These are phyloP conservation scores for Mus caroli DNA, from an alignment of 2,797 vertebrate genomes.

Conservation along the genomic window DNA sequence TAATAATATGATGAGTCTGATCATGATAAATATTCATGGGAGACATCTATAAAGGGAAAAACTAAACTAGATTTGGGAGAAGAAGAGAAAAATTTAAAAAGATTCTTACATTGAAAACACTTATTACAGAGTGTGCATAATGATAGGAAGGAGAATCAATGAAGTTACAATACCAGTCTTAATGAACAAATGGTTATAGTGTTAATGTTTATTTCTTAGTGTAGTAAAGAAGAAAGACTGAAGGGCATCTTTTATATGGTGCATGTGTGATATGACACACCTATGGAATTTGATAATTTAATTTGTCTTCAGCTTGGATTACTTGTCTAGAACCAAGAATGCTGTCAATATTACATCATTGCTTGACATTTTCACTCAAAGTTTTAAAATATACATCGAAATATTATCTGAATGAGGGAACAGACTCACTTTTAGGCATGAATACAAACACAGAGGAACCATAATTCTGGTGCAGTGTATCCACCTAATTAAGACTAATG, in stretches of 20 bases:
- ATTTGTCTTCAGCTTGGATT: slow-evolving; percentile 33
- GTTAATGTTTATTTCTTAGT: slow-evolving; percentile 69
- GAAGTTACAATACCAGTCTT: slow-evolving; percentile 75
- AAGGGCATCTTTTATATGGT: slow-evolving; percentile 56
- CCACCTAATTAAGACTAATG: slow-evolving; percentile 92
- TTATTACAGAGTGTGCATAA: slow-evolving; percentile 63
- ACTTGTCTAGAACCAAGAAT: slow-evolving; percentile 62
- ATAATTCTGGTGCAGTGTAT: slow-evolving; percentile 88
- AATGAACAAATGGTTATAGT: slow-evolving; percentile 71
- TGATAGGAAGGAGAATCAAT: slow-evolving; percentile 64
- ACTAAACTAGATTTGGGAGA: slow-evolving; percentile 13
- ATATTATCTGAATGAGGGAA: slow-evolving; percentile 78
- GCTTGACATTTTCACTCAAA: slow-evolving; percentile 83
- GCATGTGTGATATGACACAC: slow-evolving; percentile 41
- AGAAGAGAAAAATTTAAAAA: neutral
- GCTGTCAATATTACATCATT: slow-evolving; percentile 69
- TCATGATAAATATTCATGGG: neutral
- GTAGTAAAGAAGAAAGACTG: slow-evolving; percentile 22
- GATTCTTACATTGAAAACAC: slow-evolving; percentile 51
- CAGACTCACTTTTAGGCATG: slow-evolving; percentile 86
- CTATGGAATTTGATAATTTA: slow-evolving; percentile 42
- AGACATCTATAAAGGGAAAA: slow-evolving; percentile 54
- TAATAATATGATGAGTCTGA: slow-evolving; percentile 11
- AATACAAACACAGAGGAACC: slow-evolving; percentile 88
- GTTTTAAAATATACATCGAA: slow-evolving; percentile 82